Conservation (phyloP, 2,888 invertebrate genomes). For the Agrilus cyanescens region DNA sequence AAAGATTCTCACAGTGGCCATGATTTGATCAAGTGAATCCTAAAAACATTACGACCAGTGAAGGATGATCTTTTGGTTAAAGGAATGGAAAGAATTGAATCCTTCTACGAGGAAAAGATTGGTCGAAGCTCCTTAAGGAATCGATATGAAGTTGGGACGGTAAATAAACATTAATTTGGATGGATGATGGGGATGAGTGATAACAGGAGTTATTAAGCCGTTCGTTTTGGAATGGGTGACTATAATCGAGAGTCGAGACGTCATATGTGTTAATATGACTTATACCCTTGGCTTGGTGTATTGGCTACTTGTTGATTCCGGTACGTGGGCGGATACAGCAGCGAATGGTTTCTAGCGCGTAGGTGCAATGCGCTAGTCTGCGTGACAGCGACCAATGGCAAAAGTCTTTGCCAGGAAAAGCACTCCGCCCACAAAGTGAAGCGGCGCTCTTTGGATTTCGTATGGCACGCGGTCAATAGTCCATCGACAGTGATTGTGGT, state of each 20-base stretch:
- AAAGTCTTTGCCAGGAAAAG: conserved; percentile 3
- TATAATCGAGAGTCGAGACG: conserved; percentile 13
- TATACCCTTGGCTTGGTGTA: conserved; percentile 28
- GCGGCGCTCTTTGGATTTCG: conserved; percentile 8
- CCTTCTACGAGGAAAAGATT: too few relatives aligned
- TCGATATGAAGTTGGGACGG: too few relatives aligned
- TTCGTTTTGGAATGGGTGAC: not conserved
- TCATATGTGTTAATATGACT: conserved; percentile 26
- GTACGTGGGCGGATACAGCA: conserved; percentile 29
- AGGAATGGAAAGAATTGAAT: too few relatives aligned
- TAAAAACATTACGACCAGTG: too few relatives aligned
- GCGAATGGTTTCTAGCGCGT: conserved; percentile 29
- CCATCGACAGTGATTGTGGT: too few relatives aligned
- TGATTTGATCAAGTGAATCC: too few relatives aligned
- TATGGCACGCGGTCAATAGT: not conserved
- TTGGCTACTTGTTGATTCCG: conserved; percentile 38
- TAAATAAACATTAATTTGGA: too few relatives aligned
- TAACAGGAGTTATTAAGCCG: not conserved
- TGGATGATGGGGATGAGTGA: too few relatives aligned
- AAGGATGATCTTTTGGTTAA: too few relatives aligned
- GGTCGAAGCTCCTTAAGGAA: too few relatives aligned
- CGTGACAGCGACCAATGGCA: conserved; percentile 35
- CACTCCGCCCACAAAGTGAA: conserved; percentile 25
- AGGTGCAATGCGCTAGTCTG: conserved; percentile 27
- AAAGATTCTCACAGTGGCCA: too few relatives aligned